These are phyloP conservation scores for Myotis brandtii DNA, from an alignment of 2,113 vertebrate genomes.

Conservation along the genomic window DNA sequence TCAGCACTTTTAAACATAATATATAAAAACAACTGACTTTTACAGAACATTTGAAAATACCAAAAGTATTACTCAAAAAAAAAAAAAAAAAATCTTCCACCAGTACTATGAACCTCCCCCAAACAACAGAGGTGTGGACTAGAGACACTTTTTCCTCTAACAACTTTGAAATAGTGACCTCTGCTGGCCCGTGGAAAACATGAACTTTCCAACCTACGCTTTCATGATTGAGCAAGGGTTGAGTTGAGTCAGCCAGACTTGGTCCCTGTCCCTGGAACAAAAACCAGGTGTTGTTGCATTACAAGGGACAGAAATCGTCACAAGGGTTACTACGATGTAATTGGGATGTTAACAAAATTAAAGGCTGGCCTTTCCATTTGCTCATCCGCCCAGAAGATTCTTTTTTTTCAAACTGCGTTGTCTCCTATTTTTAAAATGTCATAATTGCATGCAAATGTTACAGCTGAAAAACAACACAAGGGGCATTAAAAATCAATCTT, in stretches of 20 bases:
- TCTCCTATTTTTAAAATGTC: slow-evolving; percentile 81
- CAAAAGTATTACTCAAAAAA: background rate
- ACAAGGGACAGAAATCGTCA: slow-evolving; percentile 72
- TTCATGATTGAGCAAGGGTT: slow-evolving; percentile 37
- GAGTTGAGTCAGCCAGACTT: slow-evolving; percentile 53
- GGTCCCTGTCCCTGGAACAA: slow-evolving; percentile 63
- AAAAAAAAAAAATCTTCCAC: background rate
- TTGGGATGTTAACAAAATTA: slow-evolving; percentile 80
- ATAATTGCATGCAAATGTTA: slow-evolving; percentile 83
- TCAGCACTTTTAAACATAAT: background rate
- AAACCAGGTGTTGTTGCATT: slow-evolving; percentile 77
- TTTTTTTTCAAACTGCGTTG: slow-evolving; percentile 59
- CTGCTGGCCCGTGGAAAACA: slow-evolving; percentile 71
- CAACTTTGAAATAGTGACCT: slow-evolving; percentile 78
- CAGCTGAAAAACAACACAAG: slow-evolving; percentile 80
- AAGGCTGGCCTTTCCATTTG: slow-evolving; percentile 76
- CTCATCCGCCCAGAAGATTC: slow-evolving; percentile 70
- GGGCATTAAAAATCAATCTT: slow-evolving; percentile 82
- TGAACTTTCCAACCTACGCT: background rate
- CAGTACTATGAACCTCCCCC: background rate
- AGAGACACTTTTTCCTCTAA: slow-evolving; percentile 11
- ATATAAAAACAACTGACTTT: background rate
- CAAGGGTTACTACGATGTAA: slow-evolving; percentile 76
- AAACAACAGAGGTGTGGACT: background rate
- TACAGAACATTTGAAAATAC: slow-evolving; percentile 9